Evolutionary conservation across 2,797 vertebrate species (phyloP).

Genomic region (Muraenolepis orangiensis): DNA sequence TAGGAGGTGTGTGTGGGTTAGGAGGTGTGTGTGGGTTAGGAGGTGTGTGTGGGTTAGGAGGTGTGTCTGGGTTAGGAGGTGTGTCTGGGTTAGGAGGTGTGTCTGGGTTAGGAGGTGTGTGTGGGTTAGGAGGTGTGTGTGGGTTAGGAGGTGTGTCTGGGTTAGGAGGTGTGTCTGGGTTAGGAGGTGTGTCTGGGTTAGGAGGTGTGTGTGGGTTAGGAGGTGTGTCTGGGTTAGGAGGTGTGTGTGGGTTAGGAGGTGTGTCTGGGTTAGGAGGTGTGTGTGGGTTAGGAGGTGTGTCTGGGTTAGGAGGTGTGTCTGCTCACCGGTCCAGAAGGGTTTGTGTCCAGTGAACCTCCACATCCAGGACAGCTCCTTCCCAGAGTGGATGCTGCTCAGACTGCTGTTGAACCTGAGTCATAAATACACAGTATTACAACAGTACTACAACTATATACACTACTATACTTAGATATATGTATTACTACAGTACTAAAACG

Average conservation of each 20-base stretch:
- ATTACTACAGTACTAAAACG: constrained; percentile 42
- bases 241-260: background rate
- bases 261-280: background rate
- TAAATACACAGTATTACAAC: no score
- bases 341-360: constrained; percentile 69
- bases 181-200: background rate
- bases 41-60: background rate
- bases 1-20: no score
- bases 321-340: constrained; percentile 73
- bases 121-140: background rate
- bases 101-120: background rate
- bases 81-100: background rate
- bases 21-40: background rate
- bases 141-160: no score
- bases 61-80: background rate
- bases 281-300: background rate
- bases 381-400: constrained; percentile 66
- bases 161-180: background rate
- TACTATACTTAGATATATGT: background rate
- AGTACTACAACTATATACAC: background rate
- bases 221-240: background rate
- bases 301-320: constrained; percentile 3
- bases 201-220: no score
- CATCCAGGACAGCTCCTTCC: constrained; percentile 61
- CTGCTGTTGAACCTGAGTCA: constrained; percentile 68